Evolutionary conservation across 2,113 vertebrate species (phyloP), one percentile per base, ranked within the genome.

Genomic region (Thalassarche chlororhynchos): DNA sequence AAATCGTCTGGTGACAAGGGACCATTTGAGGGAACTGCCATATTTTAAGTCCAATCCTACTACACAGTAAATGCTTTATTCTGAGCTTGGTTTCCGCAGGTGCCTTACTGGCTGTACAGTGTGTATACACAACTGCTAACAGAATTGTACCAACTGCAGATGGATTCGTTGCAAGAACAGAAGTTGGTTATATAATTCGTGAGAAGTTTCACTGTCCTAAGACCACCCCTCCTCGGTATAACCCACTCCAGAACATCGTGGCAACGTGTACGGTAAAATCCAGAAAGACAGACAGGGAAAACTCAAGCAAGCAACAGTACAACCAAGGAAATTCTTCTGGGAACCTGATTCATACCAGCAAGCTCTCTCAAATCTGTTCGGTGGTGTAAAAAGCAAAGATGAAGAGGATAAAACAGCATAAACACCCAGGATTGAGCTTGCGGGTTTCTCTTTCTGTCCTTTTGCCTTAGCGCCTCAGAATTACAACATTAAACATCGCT

Each of bases 181-280:
- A 96, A 92, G 96, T 95, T 0, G 98, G 98, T 17, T 96, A 92
- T 15, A 72, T 98, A 60, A 97, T 99, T 66, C 84, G 54, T 4
- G 98, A 99, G 89, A 87, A 68, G 17, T 99, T 99, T 81, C 97
- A 42, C 52, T 98, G 98, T 80, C 98, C 98, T 1, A 83, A 96
- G 1, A 70, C 74, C 7, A 38, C 97, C 54, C 32, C 65, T 21
- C 81, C 95, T 0, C 86, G 74, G 68, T 96, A 98, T 70, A 98
- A 98, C 89, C 97, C 98, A 2, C 97, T 99, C 66, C 97, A 94
- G 74, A 98, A 97, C 76, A 83, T 97, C 58, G 93, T 78, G 84
- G 98, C 98, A 60, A 97, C 83, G 1, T 98, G 98, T 92, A 81
- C 29, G 10, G 98, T 99, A 71, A 99, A 97, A 51, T 97, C 98